Conservation (phyloP, 2,797 vertebrate species). For the Acanthurus lineatus region DNA sequence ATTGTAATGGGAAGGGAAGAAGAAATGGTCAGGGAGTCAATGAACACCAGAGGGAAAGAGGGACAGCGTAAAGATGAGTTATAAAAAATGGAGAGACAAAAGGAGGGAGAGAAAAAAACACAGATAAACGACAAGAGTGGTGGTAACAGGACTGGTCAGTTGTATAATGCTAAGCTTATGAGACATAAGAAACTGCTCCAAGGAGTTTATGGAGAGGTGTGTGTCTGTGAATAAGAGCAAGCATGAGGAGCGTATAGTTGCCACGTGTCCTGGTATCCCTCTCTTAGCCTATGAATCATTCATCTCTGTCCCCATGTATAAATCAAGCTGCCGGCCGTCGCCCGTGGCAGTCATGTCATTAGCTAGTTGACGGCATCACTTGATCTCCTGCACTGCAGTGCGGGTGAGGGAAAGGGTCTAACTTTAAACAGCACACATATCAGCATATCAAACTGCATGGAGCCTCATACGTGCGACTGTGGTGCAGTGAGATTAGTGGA, state of each 20-base stretch:
- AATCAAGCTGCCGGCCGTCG: conserved; percentile 80
- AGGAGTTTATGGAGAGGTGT: conserved; percentile 62
- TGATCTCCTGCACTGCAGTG: conserved; percentile 77
- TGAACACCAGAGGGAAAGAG: conserved; percentile 34
- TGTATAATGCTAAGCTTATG: conserved; percentile 57
- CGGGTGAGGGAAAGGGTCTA: conserved; percentile 56
- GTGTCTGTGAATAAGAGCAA: conserved; percentile 38
- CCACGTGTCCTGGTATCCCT: conserved; percentile 61
- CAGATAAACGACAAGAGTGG: not conserved
- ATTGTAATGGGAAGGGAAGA: conserved; percentile 62
- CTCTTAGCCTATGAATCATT: conserved; percentile 83
- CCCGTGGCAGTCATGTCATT: conserved; percentile 80
- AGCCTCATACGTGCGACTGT: conserved; percentile 25
- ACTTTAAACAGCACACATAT: conserved; percentile 61
- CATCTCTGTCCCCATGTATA: conserved; percentile 83
- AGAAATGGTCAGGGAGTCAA: conserved; percentile 40
- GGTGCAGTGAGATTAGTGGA: not conserved
- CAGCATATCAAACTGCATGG: conserved; percentile 53
- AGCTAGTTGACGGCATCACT: conserved; percentile 79
- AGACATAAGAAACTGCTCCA: conserved; percentile 54
- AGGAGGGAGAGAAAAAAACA: conserved; percentile 9
- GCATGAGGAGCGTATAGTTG: conserved; percentile 44
- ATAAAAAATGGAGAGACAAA: conserved; percentile 29
- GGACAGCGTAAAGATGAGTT: conserved; percentile 18
- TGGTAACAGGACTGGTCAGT: conserved; percentile 41